A percentile compares a stretch with the other conserved stretches of the same genome.
Conservation (phyloP, 2,888 invertebrate species). For the Parnassius orleans region DNA sequence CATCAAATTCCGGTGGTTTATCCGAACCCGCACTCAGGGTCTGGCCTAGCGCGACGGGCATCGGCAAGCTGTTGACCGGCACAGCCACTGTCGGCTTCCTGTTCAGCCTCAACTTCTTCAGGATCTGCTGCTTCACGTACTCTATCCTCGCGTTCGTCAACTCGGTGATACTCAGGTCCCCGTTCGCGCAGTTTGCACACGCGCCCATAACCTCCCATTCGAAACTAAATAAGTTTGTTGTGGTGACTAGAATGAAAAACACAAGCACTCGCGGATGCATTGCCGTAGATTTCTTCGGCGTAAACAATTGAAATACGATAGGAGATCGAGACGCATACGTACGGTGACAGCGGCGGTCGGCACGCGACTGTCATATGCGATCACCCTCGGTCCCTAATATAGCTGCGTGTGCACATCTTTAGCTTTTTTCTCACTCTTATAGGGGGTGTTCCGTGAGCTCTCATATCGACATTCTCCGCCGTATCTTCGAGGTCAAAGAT, state of each 20-base stretch:
- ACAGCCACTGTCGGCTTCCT: slow-evolving; percentile 86
- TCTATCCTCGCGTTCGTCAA: slow-evolving; percentile 87
- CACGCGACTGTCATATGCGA: slow-evolving; percentile 50
- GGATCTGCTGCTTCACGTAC: slow-evolving; percentile 91
- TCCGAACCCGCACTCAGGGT: slow-evolving; percentile 80
- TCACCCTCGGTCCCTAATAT: slow-evolving; percentile 14
- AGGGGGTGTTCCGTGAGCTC: slow-evolving; percentile 28
- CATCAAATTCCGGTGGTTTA: slow-evolving; percentile 83
- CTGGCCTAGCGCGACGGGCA: slow-evolving; percentile 88
- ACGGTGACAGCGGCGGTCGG: slow-evolving; percentile 40
- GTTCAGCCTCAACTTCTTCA: slow-evolving; percentile 88
- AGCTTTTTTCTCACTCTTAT: slow-evolving; percentile 5
- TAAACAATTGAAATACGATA: slow-evolving; percentile 61
- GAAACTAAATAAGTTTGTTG: slow-evolving; percentile 47
- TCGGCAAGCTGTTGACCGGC: slow-evolving; percentile 84
- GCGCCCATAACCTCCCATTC: slow-evolving; percentile 56
- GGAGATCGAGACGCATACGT: slow-evolving; percentile 66
- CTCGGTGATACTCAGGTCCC: slow-evolving; percentile 75
- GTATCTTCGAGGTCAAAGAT: slow-evolving; percentile 19
- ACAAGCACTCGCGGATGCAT: slow-evolving; percentile 51
- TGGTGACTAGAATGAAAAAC: slow-evolving; percentile 48
- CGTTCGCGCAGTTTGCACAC: slow-evolving; percentile 66
- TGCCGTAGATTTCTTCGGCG: slow-evolving; percentile 54
- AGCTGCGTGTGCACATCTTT: slow-evolving; percentile 11
- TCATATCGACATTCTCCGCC: slow-evolving; percentile 3